Evolutionary conservation across 2,888 invertebrate species (phyloP), one percentile per base, ranked within the genome.

Genomic region (Lacanobia oleracea): DNA sequence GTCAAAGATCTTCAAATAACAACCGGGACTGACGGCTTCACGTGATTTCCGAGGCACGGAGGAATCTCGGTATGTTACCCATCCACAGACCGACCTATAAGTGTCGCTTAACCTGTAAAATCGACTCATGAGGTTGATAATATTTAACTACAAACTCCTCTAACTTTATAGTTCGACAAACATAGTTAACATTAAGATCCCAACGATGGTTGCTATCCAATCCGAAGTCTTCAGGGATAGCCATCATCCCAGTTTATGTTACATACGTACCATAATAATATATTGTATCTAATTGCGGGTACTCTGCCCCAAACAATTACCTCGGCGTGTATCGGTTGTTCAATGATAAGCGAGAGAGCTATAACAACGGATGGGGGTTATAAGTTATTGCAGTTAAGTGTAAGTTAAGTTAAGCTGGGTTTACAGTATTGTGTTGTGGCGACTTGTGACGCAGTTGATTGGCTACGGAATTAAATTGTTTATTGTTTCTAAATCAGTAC

Each of bases 321-420:
- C 12, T 6, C 43, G 37, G 7, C 79, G 4, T 78, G 79, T 78
- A 75, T 75, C 48, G 61, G 56, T 27, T n/a, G 12, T 45, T 14
- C 45, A 51, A 75, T 78, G 61, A 51, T 61, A 78, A 78, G 27
- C 75, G 50, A 27, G 79, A 78, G 79, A 78, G 45, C 79, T 72
- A 78, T 75, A 59, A 77, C 40, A 3, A n/a, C 2, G 27, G 2
- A 69, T 77, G 45, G 45, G 43, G 77, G 45, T 37, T 18, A 21
- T 27, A 51, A 74, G 70, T 77, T 74, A 74, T 45, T 51, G 51
- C 9, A 14, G 50, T 77, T 68, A 68, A 50, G 16, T 56, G 48
- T 33, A 48, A 65, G 43, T 66, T 75, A 43, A 50, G 50, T 68
- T 57, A 18, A 48, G 16, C 48, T 14, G 43, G 43, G 43, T 43